Evolutionary conservation across 2,113 vertebrate genomes (phyloP).

Genomic region (Cochlearius cochlearius): DNA sequence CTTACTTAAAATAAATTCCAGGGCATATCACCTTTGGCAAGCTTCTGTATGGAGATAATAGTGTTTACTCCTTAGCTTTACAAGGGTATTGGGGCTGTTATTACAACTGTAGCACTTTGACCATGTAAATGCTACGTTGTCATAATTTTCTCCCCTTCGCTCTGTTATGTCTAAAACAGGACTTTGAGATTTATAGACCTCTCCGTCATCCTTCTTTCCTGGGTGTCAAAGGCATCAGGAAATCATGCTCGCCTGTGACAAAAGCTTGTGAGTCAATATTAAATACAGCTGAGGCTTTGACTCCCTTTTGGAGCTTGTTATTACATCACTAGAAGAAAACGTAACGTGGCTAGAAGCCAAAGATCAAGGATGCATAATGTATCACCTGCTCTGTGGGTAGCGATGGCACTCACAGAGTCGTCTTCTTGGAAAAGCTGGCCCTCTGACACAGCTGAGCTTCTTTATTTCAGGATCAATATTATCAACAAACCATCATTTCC

Average conservation of each 20-base stretch:
- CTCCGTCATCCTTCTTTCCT: background rate
- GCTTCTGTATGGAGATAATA: slow-evolving; percentile 11
- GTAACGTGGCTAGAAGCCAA: background rate
- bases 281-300: background rate
- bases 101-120: slow-evolving; percentile 51
- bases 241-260: background rate
- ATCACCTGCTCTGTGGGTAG: background rate
- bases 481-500: background rate
- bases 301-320: background rate
- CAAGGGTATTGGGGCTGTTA: background rate
- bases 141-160: background rate
- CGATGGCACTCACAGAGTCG: background rate
- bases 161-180: background rate
- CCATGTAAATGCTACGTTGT: slow-evolving; percentile 15
- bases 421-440: background rate
- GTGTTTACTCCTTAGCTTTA: slow-evolving; percentile 35
- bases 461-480: background rate
- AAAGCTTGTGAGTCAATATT: background rate
- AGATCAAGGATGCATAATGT: background rate
- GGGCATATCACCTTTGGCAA: background rate
- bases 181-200: slow-evolving; percentile 15
- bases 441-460: background rate
- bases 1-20: slow-evolving; percentile 6
- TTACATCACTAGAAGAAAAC: background rate
- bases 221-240: background rate